Conservation (phyloP, 1,140 invertebrate species). For the Orussus abietinus region DNA sequence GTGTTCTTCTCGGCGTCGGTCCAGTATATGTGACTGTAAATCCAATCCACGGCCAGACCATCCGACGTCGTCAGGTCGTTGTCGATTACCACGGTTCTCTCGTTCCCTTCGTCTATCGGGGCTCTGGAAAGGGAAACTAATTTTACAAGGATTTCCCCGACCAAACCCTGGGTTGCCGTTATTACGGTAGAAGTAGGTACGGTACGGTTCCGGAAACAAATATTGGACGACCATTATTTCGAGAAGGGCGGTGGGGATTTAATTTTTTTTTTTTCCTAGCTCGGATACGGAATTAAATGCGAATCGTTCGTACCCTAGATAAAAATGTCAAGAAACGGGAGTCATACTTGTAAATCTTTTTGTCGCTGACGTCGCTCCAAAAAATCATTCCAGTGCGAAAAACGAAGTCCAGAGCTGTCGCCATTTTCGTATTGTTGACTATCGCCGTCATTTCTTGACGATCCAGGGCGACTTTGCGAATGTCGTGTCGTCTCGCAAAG, state of each 20-base stretch:
- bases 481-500: conserved; percentile 80
- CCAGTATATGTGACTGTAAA: conserved; percentile 96
- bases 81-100: conserved; percentile 75
- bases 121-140: conserved; percentile 58
- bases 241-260: no score
- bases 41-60: conserved; percentile 94
- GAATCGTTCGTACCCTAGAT: no score
- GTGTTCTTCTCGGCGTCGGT: conserved; percentile 89
- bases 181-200: no score
- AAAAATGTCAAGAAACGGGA: conserved; percentile 4
- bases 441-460: conserved; percentile 87
- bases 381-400: conserved; percentile 89
- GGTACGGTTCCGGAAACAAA: no score
- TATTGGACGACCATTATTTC: no score
- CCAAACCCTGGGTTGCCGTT: no score
- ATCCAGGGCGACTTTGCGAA: conserved; percentile 84
- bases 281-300: no score
- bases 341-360: conserved; percentile 82
- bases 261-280: no score
- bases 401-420: conserved; percentile 85
- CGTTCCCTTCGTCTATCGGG: conserved; percentile 85
- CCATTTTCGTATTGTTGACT: conserved; percentile 81
- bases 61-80: conserved; percentile 84
- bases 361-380: conserved; percentile 89
- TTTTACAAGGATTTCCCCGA: not conserved